Evolutionary conservation across 2,888 invertebrate genomes (phyloP).

Genomic region (Orthonychiurus folsomi): DNA sequence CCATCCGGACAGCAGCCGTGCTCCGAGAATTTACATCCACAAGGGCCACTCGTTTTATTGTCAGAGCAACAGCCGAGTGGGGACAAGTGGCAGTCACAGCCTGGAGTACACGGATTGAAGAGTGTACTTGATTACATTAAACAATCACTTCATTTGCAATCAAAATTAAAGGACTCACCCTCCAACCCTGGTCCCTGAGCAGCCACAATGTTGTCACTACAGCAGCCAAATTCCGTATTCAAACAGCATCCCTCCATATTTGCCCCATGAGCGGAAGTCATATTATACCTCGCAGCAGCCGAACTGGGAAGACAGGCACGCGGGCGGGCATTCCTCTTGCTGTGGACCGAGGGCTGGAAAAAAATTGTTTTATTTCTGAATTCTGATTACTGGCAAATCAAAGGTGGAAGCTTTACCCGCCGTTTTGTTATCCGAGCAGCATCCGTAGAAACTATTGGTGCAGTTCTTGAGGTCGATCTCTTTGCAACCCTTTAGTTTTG

Average conservation of each 20-base stretch:
- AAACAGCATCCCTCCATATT: conserved; percentile 74
- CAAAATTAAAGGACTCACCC: conserved; percentile 45
- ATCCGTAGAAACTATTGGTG: conserved; percentile 46
- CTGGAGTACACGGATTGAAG: conserved; percentile 43
- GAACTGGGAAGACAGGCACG: conserved; percentile 54
- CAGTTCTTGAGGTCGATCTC: conserved; percentile 43
- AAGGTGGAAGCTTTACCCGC: too few relatives aligned
- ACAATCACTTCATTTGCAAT: neutral
- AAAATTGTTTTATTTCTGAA: too few relatives aligned
- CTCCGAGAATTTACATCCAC: conserved; percentile 60
- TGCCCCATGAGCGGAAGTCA: conserved; percentile 77
- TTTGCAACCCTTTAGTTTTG: conserved; percentile 44
- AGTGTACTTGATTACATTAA: too few relatives aligned
- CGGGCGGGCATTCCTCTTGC: conserved; percentile 62
- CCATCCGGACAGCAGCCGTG: conserved; percentile 80
- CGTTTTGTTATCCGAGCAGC: conserved; percentile 52
- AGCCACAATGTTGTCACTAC: conserved; percentile 67
- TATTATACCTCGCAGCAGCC: conserved; percentile 81
- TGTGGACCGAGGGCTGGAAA: conserved; percentile 61
- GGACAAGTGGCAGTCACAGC: conserved; percentile 68
- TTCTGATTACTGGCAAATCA: too few relatives aligned
- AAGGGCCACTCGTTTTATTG: conserved; percentile 57
- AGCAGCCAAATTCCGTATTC: conserved; percentile 64
- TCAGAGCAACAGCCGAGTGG: conserved; percentile 81
- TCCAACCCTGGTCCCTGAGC: conserved; percentile 64